Evolutionary conservation across 2,888 invertebrate genomes (phyloP).

Genomic region (Cantharis rustica): DNA sequence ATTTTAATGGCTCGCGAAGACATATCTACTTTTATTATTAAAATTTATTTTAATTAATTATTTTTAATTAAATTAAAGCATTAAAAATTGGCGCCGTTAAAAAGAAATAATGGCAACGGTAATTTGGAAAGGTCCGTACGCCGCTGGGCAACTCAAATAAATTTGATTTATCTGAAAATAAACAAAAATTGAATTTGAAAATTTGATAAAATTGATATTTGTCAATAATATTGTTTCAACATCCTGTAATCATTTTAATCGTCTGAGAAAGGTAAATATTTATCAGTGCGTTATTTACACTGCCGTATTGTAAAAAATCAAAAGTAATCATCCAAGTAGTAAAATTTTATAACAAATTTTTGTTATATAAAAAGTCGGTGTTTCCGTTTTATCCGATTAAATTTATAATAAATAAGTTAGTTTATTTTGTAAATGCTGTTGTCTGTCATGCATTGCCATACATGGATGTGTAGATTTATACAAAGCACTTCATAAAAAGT

Average conservation of each 20-base stretch:
- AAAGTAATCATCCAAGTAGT: background rate
- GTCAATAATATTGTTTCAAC: slow-evolving; percentile 3
- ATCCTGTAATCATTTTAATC: background rate
- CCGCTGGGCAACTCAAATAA: background rate
- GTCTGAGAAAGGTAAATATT: slow-evolving; percentile 16
- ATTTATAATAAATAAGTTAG: slow-evolving; percentile 14
- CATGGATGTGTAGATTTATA: slow-evolving; percentile 3
- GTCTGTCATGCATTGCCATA: slow-evolving; percentile 1
- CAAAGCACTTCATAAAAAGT: slow-evolving; percentile 1
- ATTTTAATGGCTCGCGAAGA: background rate
- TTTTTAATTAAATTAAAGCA: background rate
- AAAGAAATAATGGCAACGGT: too few species aligned
- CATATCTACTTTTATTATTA: background rate
- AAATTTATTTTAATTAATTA: background rate
- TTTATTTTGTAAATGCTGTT: slow-evolving; percentile 1
- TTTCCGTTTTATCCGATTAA: slow-evolving; percentile 1
- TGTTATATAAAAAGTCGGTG: background rate
- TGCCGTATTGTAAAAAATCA: background rate
- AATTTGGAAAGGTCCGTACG: too few species aligned
- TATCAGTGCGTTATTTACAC: background rate
- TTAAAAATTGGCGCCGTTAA: background rate
- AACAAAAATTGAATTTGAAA: background rate
- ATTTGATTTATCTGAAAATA: background rate
- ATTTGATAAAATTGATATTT: background rate
- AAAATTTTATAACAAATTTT: background rate